A percentile compares a stretch with the other conserved stretches of the same genome.
Conservation (phyloP, 2,797 vertebrate genomes). For the Adelosebastes latens region DNA sequence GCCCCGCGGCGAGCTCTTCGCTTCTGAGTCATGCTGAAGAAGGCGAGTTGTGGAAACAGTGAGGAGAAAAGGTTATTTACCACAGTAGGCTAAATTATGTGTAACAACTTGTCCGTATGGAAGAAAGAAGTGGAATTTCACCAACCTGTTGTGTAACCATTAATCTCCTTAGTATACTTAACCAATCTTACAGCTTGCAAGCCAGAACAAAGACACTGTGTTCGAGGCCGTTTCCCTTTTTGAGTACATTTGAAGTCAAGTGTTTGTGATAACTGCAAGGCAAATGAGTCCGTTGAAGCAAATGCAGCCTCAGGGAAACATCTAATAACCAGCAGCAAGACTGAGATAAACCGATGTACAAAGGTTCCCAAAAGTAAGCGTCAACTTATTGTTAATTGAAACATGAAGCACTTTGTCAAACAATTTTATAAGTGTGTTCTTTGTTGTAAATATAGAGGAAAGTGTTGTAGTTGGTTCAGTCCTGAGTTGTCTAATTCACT, state of each 20-base stretch:
- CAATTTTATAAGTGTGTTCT: not conserved
- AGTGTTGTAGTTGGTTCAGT: not conserved
- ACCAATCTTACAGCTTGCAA: slow-evolving; percentile 28
- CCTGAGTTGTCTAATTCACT: not conserved
- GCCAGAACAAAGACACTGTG: slow-evolving; percentile 46
- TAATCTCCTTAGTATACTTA: slow-evolving; percentile 69
- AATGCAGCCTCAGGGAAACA: not conserved
- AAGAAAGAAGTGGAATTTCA: slow-evolving; percentile 54
- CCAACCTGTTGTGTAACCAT: slow-evolving; percentile 68
- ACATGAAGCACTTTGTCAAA: not conserved
- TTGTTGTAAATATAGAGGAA: not conserved
- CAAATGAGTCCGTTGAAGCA: not conserved
- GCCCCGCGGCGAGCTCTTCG: not conserved
- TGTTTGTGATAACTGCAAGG: not conserved
- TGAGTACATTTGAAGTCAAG: slow-evolving; percentile 11
- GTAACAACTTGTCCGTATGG: slow-evolving; percentile 41
- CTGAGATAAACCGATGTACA: not conserved
- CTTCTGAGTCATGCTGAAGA: slow-evolving; percentile 13
- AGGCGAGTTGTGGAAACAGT: slow-evolving; percentile 6
- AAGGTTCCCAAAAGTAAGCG: not conserved
- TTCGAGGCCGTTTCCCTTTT: slow-evolving; percentile 30
- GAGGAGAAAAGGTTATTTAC: slow-evolving; percentile 16
- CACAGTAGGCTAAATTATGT: slow-evolving; percentile 31
- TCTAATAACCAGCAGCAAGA: not conserved
- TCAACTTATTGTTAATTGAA: not conserved